Evolutionary conservation across 92 coral and sea anemone genomes (phyloP).

Genomic region (Bergia puertoricense): DNA sequence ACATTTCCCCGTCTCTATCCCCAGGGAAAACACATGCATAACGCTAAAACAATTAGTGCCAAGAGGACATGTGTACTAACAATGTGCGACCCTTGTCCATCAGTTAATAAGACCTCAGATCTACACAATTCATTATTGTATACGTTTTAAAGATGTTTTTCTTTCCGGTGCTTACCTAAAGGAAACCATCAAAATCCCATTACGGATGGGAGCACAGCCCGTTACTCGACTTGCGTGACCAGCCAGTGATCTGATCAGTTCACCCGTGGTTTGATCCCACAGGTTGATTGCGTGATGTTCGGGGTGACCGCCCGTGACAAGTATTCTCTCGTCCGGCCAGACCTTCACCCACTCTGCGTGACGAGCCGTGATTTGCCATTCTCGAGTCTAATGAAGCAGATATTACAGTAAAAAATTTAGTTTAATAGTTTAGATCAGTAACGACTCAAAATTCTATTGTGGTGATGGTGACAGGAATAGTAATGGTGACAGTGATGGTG

Average conservation of each 20-base stretch:
- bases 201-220: slow-evolving; percentile 36
- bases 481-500: no score
- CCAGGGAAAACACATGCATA: no score
- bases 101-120: no score
- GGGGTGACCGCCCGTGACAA: slow-evolving; percentile 30
- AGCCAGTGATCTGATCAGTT: slow-evolving; percentile 20
- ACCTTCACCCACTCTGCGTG: slow-evolving; percentile 38
- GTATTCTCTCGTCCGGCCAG: slow-evolving; percentile 42
- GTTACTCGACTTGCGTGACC: slow-evolving; percentile 30
- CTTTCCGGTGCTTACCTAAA: slow-evolving; percentile 11
- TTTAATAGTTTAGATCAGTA: no score
- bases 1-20: no score
- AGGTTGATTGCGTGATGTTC: slow-evolving; percentile 23
- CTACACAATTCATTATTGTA: no score
- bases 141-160: no score
- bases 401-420: not conserved
- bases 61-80: no score
- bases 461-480: no score
- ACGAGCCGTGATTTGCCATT: not conserved
- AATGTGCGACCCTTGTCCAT: no score
- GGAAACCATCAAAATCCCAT: slow-evolving; percentile 30
- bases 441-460: no score
- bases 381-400: not conserved
- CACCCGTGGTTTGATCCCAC: slow-evolving; percentile 37
- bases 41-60: no score